Conservation (phyloP, 2,113 vertebrate species). For the Calcarius ornatus region DNA sequence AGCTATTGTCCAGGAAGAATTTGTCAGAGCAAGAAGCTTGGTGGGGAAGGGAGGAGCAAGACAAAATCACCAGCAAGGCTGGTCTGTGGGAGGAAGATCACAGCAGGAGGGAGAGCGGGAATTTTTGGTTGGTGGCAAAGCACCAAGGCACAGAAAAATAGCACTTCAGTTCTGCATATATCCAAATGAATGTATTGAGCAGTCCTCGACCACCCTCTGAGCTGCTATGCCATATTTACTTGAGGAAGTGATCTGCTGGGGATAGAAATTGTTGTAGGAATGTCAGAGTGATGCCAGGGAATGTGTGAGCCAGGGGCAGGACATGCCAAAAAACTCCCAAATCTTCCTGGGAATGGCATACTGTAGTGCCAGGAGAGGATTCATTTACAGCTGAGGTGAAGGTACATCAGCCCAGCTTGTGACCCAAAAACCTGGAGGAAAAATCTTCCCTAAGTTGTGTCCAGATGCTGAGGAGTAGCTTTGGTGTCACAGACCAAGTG, state of each 20-base stretch:
- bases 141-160: not conserved
- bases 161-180: not conserved
- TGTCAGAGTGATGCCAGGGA: not conserved
- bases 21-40: conserved; percentile 4
- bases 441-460: not conserved
- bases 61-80: not conserved
- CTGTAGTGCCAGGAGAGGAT: not conserved
- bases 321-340: not conserved
- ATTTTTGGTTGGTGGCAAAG: not conserved
- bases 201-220: not conserved
- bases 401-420: not conserved
- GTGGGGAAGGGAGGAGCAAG: not conserved
- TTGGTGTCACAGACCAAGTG: not conserved
- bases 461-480: not conserved
- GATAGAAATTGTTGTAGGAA: not conserved
- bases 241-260: not conserved
- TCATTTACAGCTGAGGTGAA: not conserved
- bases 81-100: not conserved
- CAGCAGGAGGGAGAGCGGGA: not conserved
- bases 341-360: not conserved
- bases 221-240: not conserved
- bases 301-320: not conserved
- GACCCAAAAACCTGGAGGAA: not conserved
- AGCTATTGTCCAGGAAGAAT: not conserved
- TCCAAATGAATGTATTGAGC: not conserved